Evolutionary conservation across 1,140 invertebrate genomes (phyloP).

Genomic region (Heliconius melpomene): DNA sequence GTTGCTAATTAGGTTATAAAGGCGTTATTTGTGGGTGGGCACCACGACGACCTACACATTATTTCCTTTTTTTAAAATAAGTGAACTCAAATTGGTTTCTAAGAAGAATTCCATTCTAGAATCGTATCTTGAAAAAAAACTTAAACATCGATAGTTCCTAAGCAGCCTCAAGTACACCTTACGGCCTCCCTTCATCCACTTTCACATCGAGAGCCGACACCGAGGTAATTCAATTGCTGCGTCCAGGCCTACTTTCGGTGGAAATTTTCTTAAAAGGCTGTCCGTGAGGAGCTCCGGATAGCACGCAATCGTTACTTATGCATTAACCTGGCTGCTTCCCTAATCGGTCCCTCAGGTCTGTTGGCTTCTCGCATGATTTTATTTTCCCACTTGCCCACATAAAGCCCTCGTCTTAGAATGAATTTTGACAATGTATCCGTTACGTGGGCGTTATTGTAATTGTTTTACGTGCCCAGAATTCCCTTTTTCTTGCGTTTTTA

Average conservation of each 20-base stretch:
- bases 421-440: constrained; percentile 40
- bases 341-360: constrained; percentile 58
- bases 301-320: constrained; percentile 67
- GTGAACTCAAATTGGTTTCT: neutral
- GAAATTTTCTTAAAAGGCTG: constrained; percentile 65
- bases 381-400: constrained; percentile 55
- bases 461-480: constrained; percentile 37
- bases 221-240: constrained; percentile 44
- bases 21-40: too few relatives aligned
- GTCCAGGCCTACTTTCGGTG: constrained; percentile 46
- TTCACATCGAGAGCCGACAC: constrained; percentile 34
- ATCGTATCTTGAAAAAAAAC: neutral
- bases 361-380: constrained; percentile 57
- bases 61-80: too few relatives aligned
- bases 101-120: neutral
- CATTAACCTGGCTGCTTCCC: constrained; percentile 58
- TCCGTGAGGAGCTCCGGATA: constrained; percentile 51
- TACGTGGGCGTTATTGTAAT: constrained; percentile 34
- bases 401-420: constrained; percentile 27
- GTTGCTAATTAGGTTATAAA: too few relatives aligned
- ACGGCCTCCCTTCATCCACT: constrained; percentile 38
- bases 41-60: too few relatives aligned
- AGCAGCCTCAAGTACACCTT: constrained; percentile 9
- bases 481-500: neutral
- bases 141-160: neutral